Conservation (phyloP, 2,113 vertebrate genomes). For the Rynchops niger region DNA sequence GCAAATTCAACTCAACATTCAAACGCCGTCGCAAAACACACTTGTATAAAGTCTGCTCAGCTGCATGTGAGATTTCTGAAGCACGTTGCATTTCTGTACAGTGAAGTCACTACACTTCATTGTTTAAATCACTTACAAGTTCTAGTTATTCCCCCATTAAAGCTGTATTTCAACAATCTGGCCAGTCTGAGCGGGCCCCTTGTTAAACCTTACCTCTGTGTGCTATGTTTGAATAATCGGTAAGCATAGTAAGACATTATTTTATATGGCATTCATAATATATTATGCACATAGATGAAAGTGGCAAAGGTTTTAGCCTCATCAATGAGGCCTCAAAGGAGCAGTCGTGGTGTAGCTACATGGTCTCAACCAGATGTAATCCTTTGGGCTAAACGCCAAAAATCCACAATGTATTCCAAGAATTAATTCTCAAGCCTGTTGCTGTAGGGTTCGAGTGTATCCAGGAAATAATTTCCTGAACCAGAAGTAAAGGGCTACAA, state of each 20-base stretch:
- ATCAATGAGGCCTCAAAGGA: not conserved
- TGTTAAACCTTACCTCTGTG: not conserved
- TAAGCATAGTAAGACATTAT: not conserved
- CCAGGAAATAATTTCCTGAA: not conserved
- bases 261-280: not conserved
- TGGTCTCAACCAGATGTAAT: not conserved
- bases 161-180: not conserved
- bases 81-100: not conserved
- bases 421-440: not conserved
- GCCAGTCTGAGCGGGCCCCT: not conserved
- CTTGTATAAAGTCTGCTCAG: not conserved
- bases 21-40: not conserved
- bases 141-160: not conserved
- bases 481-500: not conserved
- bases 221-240: not conserved
- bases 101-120: not conserved
- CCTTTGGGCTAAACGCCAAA: not conserved
- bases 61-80: not conserved
- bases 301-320: not conserved
- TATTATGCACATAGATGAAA: not conserved
- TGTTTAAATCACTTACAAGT: not conserved
- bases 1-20: not conserved
- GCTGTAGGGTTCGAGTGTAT: not conserved
- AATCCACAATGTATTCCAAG: not conserved
- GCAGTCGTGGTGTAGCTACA: not conserved